Evolutionary conservation across 2,797 vertebrate genomes (phyloP), one percentile per base, ranked within the genome.

Genomic region (Sebastes vulpes): DNA sequence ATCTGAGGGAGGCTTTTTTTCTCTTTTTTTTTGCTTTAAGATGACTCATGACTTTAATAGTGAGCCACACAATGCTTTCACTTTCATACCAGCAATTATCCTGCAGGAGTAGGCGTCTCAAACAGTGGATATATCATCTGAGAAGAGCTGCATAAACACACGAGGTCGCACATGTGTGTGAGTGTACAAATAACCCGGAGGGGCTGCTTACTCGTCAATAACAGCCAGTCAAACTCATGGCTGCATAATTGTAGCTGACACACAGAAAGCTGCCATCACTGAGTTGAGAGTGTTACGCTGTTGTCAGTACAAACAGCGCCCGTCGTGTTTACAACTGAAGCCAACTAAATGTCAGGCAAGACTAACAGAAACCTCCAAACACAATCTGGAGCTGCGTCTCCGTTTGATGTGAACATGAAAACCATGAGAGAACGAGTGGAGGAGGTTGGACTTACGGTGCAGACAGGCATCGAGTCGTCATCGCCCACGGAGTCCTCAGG

Each of bases 401-500:
- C 8, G 66, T 26, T 23, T 42, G 73, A 32, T 3, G 58, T 7
- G 26, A 28, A 16, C 32, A 0, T 4, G 2, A 25, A 52, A 25
- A 8, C 11, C 4, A 20, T 11, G 32, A 25, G 4, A 9, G 20
- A 42, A 2, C 9, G 29, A 7, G 5, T 0, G 38, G 58, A 69
- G 1, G 23, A 7, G 31, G 61, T 16, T 8, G 56, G 48, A 92
- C 95, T 96, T 83, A 96, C 96, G 3, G 79, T 81, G 87, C 89
- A 92, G 32, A 4, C 16, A 0, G 83, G 29, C 71, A 93, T 74
- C 3, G 87, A 85, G 63, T 96, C 96, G 54, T 96, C 95, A 0
- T 96, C 96, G 28, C 92, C 94, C 48, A 88, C 76, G 0, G 88
- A 93, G 83, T 96, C 95, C 63, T 96, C 95, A 0, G 75, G 72